Evolutionary conservation across 64 coral and sea anemone species (phyloP).

Genomic region (Actinia tenebrosa): DNA sequence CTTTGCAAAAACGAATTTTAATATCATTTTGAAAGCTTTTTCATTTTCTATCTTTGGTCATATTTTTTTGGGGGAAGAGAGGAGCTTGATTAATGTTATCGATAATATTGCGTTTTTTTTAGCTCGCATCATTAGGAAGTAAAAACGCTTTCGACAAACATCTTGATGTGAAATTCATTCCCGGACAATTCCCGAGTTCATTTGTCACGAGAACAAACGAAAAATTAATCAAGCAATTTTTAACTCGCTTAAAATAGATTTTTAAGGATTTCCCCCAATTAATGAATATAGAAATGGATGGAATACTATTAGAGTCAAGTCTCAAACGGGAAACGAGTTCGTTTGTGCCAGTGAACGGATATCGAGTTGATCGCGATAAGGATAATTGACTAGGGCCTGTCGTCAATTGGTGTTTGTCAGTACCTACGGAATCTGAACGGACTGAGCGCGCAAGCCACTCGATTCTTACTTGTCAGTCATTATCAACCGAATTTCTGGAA

Average conservation of each 20-base stretch:
- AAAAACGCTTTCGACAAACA: background rate
- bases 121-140: background rate
- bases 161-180: background rate
- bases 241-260: background rate
- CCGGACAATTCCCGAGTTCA: background rate
- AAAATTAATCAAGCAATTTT: background rate
- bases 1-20: too few species aligned
- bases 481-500: background rate
- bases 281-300: background rate
- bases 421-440: background rate
- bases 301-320: background rate
- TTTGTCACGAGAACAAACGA: background rate
- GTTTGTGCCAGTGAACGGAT: background rate
- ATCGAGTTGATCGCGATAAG: background rate
- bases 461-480: background rate
- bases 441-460: background rate
- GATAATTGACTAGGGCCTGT: background rate
- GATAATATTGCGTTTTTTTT: background rate
- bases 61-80: background rate
- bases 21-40: too few species aligned
- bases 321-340: background rate
- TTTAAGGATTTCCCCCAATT: background rate
- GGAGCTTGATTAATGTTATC: background rate
- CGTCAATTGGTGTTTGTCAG: background rate
- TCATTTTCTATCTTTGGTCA: background rate